Evolutionary conservation across 2,113 vertebrate genomes (phyloP), one percentile per base, ranked within the genome.

Genomic region (Centrocercus urophasianus): DNA sequence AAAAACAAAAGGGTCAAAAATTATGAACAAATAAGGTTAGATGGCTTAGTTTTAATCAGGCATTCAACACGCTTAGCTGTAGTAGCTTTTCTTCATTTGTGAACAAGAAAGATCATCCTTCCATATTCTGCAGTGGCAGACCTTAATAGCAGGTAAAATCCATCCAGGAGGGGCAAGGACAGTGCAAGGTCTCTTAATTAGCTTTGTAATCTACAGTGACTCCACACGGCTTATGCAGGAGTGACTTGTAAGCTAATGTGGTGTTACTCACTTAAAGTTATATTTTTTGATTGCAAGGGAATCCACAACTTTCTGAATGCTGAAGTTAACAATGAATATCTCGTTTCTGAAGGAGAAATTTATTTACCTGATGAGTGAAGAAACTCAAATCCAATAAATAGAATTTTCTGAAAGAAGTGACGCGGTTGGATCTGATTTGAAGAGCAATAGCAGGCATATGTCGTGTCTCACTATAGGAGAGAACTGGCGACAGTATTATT

Each of bases 401-500:
- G 88, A 45, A 45, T 74, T 95, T 97, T 95, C 82, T 74, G 32
- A 81, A 72, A 86, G 82, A 85, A 70, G 17, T 54, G 64, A 72
- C 84, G 47, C 86, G 83, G 64, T 89, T 94, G 94, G 88, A 96
- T 94, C 97, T 95, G 92, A 96, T 95, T 96, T 96, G 96, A 87
- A 95, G 93, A 96, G 94, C 93, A 94, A 95, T 96, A 93, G 95
- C 94, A 95, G 95, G 95, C 97, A 91, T 96, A 96, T 97, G 97
- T 96, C 97, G 95, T 97, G 92, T 95, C 96, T 97, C 97, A 97
- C 97, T 98, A 97, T 20, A 24, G 80, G 91, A 95, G 94, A 94
- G 96, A 96, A 87, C 88, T 96, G 97, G 97, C 6, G 78, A 98
- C 96, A 96, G 95, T 36, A 36, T 98, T 97, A 97, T 98, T 98